Conservation (phyloP, 2,797 vertebrate genomes). For the Yasuhikotakia modesta region DNA sequence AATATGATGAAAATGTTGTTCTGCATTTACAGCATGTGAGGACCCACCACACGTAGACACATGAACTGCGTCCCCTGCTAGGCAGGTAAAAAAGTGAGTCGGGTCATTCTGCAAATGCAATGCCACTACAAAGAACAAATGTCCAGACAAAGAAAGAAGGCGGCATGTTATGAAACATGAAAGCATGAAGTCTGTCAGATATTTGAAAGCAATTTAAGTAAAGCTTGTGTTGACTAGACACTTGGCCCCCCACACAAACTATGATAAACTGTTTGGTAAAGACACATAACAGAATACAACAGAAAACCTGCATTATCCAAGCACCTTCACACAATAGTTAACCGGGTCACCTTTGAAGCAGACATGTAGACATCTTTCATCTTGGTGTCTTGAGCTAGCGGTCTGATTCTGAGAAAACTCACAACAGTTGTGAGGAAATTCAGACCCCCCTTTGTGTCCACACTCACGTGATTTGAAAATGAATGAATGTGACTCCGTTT, state of each 20-base stretch:
- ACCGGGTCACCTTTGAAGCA: background rate
- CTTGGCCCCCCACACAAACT: background rate
- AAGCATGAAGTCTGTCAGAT: slow-evolving; percentile 15
- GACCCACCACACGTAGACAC: background rate
- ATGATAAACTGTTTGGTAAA: background rate
- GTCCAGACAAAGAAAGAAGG: background rate
- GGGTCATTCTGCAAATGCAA: slow-evolving; percentile 2
- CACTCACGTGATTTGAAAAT: background rate
- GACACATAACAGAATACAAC: background rate
- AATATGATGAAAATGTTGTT: slow-evolving; percentile 8
- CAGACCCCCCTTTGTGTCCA: background rate
- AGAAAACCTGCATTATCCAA: background rate
- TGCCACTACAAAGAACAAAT: background rate
- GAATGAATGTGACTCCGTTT: background rate
- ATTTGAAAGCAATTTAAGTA: background rate
- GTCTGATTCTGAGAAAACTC: background rate
- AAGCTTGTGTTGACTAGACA: background rate
- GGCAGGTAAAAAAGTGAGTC: slow-evolving; percentile 33
- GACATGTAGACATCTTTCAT: background rate
- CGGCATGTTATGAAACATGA: background rate
- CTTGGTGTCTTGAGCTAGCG: background rate
- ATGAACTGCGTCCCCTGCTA: background rate
- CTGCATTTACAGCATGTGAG: slow-evolving; percentile 29
- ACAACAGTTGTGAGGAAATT: background rate
- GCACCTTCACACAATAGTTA: background rate